A percentile compares a stretch with the other conserved stretches of the same genome.
phyloP scores from a whole-genome alignment of 2,888 invertebrate genomes.

The Campopleginae sp. region DNA sequence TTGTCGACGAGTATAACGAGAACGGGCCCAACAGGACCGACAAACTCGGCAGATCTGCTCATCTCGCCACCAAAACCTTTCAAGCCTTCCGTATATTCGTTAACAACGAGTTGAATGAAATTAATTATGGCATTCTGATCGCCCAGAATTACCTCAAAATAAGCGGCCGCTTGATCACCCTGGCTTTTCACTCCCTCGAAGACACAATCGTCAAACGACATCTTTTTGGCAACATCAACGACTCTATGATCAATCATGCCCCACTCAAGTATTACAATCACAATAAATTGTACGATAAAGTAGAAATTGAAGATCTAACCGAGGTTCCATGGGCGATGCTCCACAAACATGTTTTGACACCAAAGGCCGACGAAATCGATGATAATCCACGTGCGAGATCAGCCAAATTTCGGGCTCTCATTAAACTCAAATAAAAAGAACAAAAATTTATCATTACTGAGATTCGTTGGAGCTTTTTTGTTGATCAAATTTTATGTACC shows the following conservation, averaged over 20 bases:
- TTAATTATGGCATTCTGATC: conserved; percentile 93
- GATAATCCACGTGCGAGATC: conserved; percentile 94
- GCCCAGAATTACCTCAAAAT: conserved; percentile 91
- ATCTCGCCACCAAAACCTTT: conserved; percentile 96
- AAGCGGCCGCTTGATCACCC: conserved; percentile 91
- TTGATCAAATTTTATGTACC: conserved; percentile 37
- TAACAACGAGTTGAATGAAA: conserved; percentile 97
- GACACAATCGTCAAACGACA: conserved; percentile 97
- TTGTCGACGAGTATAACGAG: conserved; percentile 76
- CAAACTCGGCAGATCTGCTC: conserved; percentile 90
- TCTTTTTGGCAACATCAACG: conserved; percentile 90
- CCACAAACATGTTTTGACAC: conserved; percentile 92
- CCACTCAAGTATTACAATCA: conserved; percentile 90
- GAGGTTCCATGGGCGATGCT: conserved; percentile 91
- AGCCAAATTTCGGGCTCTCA: conserved; percentile 94
- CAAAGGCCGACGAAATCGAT: conserved; percentile 90
- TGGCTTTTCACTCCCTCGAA: conserved; percentile 97
- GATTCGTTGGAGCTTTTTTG: background rate
- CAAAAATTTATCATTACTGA: background rate
- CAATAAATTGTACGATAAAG: conserved; percentile 85
- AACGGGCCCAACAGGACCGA: conserved; percentile 86
- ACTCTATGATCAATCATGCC: conserved; percentile 89
- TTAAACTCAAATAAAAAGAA: conserved; percentile 87
- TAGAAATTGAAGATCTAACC: conserved; percentile 87
- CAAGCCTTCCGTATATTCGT: conserved; percentile 97